phyloP scores from a whole-genome alignment of 1,140 invertebrate genomes.

The Cydia amplana region DNA sequence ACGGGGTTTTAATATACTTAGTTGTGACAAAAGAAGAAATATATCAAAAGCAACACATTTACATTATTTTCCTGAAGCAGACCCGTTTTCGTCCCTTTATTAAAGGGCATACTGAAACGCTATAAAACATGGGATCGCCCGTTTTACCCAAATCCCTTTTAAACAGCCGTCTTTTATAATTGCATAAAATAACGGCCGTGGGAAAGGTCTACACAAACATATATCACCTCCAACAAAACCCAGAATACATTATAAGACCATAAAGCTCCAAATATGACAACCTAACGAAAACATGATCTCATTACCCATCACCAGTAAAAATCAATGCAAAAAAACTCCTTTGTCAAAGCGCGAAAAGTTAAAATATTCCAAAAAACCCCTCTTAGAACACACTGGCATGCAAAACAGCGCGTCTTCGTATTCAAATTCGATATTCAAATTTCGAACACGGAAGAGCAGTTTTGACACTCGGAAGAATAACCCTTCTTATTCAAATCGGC shows the following conservation, averaged over 20 bases:
- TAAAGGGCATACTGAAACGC: not conserved
- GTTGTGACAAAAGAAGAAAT: too few species aligned
- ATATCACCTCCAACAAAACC: conserved; percentile 57
- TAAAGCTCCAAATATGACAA: conserved; percentile 71
- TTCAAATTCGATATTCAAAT: conserved; percentile 72
- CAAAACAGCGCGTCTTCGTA: conserved; percentile 59
- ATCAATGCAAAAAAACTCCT: conserved; percentile 50
- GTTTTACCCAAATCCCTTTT: not conserved
- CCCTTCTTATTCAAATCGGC: conserved; percentile 69
- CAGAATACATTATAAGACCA: conserved; percentile 56
- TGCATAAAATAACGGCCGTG: conserved; percentile 16
- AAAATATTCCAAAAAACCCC: conserved; percentile 46
- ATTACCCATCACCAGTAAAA: conserved; percentile 69
- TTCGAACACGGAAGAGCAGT: conserved; percentile 72
- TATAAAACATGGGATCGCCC: conserved; percentile 8
- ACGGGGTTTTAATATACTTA: too few species aligned
- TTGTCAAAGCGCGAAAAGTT: conserved; percentile 68
- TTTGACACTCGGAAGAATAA: conserved; percentile 76
- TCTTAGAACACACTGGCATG: conserved; percentile 57
- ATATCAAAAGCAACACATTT: too few species aligned
- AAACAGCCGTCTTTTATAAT: conserved; percentile 13
- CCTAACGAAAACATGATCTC: conserved; percentile 74
- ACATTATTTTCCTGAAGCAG: not conserved
- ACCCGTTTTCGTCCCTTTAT: not conserved
- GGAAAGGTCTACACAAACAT: conserved; percentile 43